phyloP scores from a whole-genome alignment of 2,888 invertebrate genomes.

The Gandaritis pyraliata region DNA sequence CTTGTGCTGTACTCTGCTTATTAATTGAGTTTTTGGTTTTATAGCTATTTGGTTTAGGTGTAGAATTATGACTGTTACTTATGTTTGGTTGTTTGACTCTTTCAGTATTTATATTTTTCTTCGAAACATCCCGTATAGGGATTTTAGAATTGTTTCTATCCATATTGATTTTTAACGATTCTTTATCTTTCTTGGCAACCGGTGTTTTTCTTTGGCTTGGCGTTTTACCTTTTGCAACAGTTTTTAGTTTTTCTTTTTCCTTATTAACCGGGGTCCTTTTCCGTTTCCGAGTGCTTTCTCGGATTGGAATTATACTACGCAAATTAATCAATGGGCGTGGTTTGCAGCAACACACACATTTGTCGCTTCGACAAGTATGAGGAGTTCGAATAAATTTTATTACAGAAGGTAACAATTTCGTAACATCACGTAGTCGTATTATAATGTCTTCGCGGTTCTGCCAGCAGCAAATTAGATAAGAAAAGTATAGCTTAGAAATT shows the following conservation, averaged over 20 bases:
- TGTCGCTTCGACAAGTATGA: conserved; percentile 38
- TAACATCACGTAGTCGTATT: conserved; percentile 25
- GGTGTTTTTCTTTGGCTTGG: neutral
- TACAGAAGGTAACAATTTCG: conserved; percentile 30
- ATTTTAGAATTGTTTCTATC: neutral
- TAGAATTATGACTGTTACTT: neutral
- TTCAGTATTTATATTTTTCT: neutral
- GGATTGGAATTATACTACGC: neutral
- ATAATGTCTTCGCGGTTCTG: conserved; percentile 45
- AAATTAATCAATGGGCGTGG: neutral
- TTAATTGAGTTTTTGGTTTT: neutral
- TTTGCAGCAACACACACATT: conserved; percentile 38
- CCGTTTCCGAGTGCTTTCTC: neutral
- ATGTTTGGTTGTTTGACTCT: neutral
- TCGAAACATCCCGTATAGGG: neutral
- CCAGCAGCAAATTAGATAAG: conserved; percentile 49
- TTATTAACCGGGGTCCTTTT: too few species aligned
- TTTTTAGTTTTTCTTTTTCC: too few species aligned
- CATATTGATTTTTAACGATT: neutral
- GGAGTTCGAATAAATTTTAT: conserved; percentile 41
- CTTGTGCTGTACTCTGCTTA: neutral
- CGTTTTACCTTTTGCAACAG: too few species aligned
- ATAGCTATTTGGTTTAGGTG: neutral
- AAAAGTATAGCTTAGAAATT: conserved; percentile 15
- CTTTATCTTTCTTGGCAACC: neutral